phyloP scores from a whole-genome alignment of 2,888 invertebrate species.

The Tetragonula carbonaria region DNA sequence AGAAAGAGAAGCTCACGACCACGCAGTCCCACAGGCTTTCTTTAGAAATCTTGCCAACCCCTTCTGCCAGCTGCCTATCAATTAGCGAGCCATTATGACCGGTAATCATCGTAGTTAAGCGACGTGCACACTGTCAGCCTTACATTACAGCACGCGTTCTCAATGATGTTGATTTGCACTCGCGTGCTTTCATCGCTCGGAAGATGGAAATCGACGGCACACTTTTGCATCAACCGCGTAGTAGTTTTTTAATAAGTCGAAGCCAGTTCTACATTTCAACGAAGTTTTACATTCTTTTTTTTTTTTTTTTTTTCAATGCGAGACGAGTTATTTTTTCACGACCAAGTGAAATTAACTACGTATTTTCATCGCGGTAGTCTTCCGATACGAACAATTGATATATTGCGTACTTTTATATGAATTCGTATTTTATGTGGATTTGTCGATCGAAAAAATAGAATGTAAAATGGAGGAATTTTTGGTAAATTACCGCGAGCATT shows the following conservation, averaged over 20 bases:
- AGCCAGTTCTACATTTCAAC: background rate
- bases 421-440: too few species aligned
- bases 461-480: too few species aligned
- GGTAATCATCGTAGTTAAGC: slow-evolving; percentile 55
- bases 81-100: slow-evolving; percentile 64
- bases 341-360: too few species aligned
- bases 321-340: background rate
- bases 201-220: slow-evolving; percentile 55
- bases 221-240: slow-evolving; percentile 34
- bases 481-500: too few species aligned
- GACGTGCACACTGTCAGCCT: slow-evolving; percentile 37
- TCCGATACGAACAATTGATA: background rate
- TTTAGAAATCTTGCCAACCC: slow-evolving; percentile 64
- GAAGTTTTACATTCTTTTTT: background rate
- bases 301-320: too few species aligned
- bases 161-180: slow-evolving; percentile 30
- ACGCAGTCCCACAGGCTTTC: slow-evolving; percentile 57
- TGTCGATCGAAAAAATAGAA: too few species aligned
- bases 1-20: slow-evolving; percentile 40
- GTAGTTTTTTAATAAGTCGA: slow-evolving; percentile 5
- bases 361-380: background rate
- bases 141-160: slow-evolving; percentile 4
- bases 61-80: slow-evolving; percentile 59
- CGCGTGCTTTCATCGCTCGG: slow-evolving; percentile 29
- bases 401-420: too few species aligned